Evolutionary conservation across 2,113 vertebrate species (phyloP).

Genomic region (Malaclemys terrapin): DNA sequence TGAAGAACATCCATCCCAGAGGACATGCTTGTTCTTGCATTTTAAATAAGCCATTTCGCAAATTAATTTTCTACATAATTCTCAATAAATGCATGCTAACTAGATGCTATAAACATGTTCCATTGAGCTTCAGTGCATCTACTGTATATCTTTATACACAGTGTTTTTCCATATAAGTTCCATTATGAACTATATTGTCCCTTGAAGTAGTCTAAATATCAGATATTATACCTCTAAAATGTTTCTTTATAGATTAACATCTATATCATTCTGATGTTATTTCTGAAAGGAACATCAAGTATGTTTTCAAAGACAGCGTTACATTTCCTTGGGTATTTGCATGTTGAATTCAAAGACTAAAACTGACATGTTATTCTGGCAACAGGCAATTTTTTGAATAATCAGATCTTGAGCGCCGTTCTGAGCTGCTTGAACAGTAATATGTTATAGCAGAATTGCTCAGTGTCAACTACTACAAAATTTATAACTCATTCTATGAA

Average conservation of each 20-base stretch:
- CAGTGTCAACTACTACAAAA: not conserved
- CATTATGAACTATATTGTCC: not conserved
- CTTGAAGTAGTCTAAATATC: not conserved
- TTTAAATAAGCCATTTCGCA: constrained; percentile 24
- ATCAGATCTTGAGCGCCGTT: constrained; percentile 13
- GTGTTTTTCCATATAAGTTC: not conserved
- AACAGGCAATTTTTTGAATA: constrained; percentile 30
- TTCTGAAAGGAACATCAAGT: not conserved
- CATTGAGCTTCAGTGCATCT: not conserved
- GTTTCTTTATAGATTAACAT: not conserved
- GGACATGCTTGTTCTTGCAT: constrained; percentile 2
- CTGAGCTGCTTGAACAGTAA: not conserved
- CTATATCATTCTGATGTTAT: not conserved
- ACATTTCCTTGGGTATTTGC: not conserved
- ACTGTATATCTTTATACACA: not conserved
- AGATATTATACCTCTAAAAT: not conserved
- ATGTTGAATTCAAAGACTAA: not conserved
- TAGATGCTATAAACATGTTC: constrained; percentile 14
- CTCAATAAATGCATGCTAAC: constrained; percentile 34
- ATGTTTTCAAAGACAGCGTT: constrained; percentile 14
- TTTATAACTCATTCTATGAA: not conserved
- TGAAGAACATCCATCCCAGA: constrained; percentile 16
- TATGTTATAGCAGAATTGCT: not conserved
- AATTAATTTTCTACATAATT: constrained; percentile 27
- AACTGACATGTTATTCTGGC: not conserved